Percentiles rank a stretch among this genome's conserved stretches.
Conservation (phyloP, 2,888 invertebrate genomes). For the Scaptodrosophila latifasciaeformis region DNA sequence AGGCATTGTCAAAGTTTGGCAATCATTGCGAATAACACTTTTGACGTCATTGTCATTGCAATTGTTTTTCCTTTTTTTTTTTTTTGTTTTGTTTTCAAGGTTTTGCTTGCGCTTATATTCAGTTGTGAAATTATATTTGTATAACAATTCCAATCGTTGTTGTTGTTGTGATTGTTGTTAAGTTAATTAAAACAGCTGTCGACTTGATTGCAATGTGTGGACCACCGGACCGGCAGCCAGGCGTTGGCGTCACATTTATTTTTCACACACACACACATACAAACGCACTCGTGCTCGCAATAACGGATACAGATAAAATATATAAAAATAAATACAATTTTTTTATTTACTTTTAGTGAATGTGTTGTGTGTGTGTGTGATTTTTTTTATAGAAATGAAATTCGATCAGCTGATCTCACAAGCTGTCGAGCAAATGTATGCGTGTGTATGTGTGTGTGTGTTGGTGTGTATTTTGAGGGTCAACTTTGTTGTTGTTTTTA, state of each 20-base stretch:
- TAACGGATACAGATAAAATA: too few relatives aligned
- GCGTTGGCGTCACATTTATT: constrained; percentile 27
- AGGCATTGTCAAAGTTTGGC: constrained; percentile 2
- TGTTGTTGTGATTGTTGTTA: constrained; percentile 35
- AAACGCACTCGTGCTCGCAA: constrained; percentile 4
- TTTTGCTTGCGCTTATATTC: too few relatives aligned
- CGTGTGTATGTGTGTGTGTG: neutral
- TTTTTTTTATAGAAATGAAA: constrained; percentile 49
- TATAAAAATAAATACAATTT: constrained; percentile 36
- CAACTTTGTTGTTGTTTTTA: constrained; percentile 30
- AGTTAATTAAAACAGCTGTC: constrained; percentile 65
- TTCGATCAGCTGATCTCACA: constrained; percentile 58
- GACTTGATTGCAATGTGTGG: constrained; percentile 20
- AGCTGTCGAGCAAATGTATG: constrained; percentile 4
- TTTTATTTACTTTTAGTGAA: too few relatives aligned
- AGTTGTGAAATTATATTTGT: too few relatives aligned
- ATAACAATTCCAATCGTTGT: neutral
- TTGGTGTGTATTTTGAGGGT: constrained; percentile 48
- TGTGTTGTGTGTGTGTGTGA: neutral
- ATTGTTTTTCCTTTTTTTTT: too few relatives aligned
- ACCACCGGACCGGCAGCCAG: too few relatives aligned
- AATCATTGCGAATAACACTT: too few relatives aligned
- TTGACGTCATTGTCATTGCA: too few relatives aligned
- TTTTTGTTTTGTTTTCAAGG: too few relatives aligned
- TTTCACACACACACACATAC: constrained; percentile 17